phyloP scores from a whole-genome alignment of 2,888 invertebrate species.

The Ormyrus pomaceus region DNA sequence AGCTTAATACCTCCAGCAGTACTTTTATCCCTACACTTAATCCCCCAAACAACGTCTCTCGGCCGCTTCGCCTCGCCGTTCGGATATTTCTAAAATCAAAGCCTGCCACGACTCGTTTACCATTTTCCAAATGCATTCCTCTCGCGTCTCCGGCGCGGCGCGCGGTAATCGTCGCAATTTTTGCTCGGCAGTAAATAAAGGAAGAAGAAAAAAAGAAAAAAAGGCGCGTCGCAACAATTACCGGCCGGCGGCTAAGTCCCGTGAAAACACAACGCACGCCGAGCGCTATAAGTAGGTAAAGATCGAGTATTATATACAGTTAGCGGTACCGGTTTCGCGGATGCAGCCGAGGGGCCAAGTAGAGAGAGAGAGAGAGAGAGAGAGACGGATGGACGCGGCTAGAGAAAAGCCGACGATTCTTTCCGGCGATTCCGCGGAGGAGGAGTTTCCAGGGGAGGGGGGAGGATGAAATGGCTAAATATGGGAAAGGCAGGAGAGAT shows the following conservation, averaged over 20 bases:
- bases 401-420: too few relatives aligned
- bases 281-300: slow-evolving; percentile 52
- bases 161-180: neutral
- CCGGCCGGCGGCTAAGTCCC: neutral
- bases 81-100: too few relatives aligned
- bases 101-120: too few relatives aligned
- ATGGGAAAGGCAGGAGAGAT: too few relatives aligned
- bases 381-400: neutral
- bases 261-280: slow-evolving; percentile 16
- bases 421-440: too few relatives aligned
- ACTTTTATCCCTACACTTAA: too few relatives aligned
- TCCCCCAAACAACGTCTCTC: too few relatives aligned
- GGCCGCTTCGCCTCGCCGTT: too few relatives aligned
- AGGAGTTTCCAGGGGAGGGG: too few relatives aligned
- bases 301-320: slow-evolving; percentile 57
- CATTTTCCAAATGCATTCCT: neutral
- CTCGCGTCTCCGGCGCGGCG: neutral
- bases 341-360: slow-evolving; percentile 24
- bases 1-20: neutral
- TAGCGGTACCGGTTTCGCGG: slow-evolving; percentile 57
- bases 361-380: slow-evolving; percentile 2
- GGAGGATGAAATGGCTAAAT: too few relatives aligned
- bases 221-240: too few relatives aligned
- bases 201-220: too few relatives aligned
- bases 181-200: neutral